Percentiles rank a stretch among this genome's conserved stretches.
These are phyloP conservation scores for Drosophila parabipectinata DNA, from an alignment of 1,140 invertebrate genomes.

Conservation along the genomic window DNA sequence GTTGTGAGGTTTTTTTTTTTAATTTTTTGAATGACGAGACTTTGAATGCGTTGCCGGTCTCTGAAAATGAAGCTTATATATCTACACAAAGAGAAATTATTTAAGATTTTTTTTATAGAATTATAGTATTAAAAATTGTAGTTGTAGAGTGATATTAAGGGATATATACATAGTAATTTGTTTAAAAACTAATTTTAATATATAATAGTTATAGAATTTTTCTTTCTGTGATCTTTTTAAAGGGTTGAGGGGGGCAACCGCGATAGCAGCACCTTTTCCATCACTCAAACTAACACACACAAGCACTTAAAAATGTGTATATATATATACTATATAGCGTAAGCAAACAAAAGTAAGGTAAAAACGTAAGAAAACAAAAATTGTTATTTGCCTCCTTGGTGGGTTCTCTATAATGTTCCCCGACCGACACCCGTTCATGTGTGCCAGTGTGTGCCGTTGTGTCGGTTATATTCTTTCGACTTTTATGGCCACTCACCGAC, in stretches of 20 bases:
- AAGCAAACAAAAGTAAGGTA: slow-evolving; percentile 57
- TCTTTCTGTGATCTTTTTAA: neutral
- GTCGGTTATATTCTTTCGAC: slow-evolving; percentile 38
- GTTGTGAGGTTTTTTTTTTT: slow-evolving; percentile 30
- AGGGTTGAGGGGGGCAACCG: slow-evolving; percentile 19
- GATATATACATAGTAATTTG: neutral
- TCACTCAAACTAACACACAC: slow-evolving; percentile 45
- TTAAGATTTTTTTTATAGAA: neutral
- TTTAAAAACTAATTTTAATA: neutral
- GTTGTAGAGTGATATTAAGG: too few relatives aligned
- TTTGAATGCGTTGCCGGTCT: slow-evolving; percentile 18
- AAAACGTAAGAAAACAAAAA: slow-evolving; percentile 60
- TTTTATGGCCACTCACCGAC: slow-evolving; percentile 46
- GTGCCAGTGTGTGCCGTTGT: slow-evolving; percentile 5
- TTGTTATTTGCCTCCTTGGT: slow-evolving; percentile 47
- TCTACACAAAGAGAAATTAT: neutral
- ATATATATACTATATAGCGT: slow-evolving; percentile 38
- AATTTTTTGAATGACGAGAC: slow-evolving; percentile 5
- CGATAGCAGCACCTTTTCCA: slow-evolving; percentile 51
- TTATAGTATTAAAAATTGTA: neutral
- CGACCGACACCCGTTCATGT: neutral
- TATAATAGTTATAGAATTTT: neutral
- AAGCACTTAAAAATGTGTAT: slow-evolving; percentile 52
- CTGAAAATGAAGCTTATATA: slow-evolving; percentile 17
- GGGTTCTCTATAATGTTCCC: slow-evolving; percentile 19